Evolutionary conservation across 2,113 vertebrate species (phyloP).

Genomic region (Sebastes fasciatus): DNA sequence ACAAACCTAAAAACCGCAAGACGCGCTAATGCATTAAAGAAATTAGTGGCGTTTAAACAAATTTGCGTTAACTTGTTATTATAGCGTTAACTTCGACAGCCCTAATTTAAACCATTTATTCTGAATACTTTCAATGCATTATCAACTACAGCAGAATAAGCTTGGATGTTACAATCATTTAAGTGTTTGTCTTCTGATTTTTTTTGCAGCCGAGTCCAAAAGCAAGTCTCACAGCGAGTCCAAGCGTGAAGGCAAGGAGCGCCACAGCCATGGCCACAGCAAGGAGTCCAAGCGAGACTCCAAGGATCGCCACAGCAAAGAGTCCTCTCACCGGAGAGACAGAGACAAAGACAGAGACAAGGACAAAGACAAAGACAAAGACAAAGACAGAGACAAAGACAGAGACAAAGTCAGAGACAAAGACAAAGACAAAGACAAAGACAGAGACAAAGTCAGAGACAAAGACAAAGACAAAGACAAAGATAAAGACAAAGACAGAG

Average conservation of each 20-base stretch:
- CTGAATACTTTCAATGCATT: neutral
- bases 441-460: slow-evolving; percentile 4
- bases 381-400: neutral
- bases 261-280: slow-evolving; percentile 80
- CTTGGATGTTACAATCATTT: neutral
- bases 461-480: neutral
- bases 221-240: slow-evolving; percentile 86
- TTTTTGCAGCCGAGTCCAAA: slow-evolving; percentile 90
- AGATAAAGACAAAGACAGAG: slow-evolving; percentile 38
- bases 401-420: slow-evolving; percentile 38
- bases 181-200: neutral
- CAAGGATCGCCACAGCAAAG: slow-evolving; percentile 81
- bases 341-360: slow-evolving; percentile 37
- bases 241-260: slow-evolving; percentile 82
- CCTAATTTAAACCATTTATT: neutral
- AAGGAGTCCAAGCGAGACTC: slow-evolving; percentile 84
- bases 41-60: too few relatives aligned
- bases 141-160: neutral
- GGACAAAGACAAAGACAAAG: neutral
- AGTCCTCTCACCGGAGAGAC: slow-evolving; percentile 79
- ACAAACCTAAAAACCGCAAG: too few relatives aligned
- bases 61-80: too few relatives aligned
- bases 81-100: too few relatives aligned
- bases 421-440: neutral
- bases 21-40: too few relatives aligned